phyloP scores from a whole-genome alignment of 1,140 invertebrate species.

The Helicoverpa zea region DNA sequence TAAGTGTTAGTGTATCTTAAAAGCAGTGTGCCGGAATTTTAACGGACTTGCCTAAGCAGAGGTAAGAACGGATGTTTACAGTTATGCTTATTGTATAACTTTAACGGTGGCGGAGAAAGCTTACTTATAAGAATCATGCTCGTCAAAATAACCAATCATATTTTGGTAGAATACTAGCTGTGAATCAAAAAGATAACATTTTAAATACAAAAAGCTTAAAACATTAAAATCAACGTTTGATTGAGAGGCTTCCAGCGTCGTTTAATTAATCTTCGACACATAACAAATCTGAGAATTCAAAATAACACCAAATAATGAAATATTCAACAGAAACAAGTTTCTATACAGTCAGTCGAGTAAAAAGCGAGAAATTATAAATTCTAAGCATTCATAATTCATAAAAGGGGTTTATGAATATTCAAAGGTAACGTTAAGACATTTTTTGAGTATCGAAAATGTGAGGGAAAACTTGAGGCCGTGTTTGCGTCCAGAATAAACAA shows the following conservation, averaged over 20 bases:
- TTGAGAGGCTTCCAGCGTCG: not conserved
- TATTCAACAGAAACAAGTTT: slow-evolving; percentile 55
- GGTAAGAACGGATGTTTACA: slow-evolving; percentile 85
- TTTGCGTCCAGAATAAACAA: slow-evolving; percentile 79
- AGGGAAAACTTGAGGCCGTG: slow-evolving; percentile 72
- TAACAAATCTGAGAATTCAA: slow-evolving; percentile 15
- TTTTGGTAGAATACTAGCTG: not conserved
- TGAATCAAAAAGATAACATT: not conserved
- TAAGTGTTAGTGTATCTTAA: slow-evolving; percentile 82
- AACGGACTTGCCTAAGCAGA: slow-evolving; percentile 83
- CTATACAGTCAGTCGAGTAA: slow-evolving; percentile 47
- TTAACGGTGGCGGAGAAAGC: slow-evolving; percentile 73
- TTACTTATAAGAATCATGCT: slow-evolving; percentile 50
- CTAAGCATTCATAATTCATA: slow-evolving; percentile 64
- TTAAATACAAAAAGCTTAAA: not conserved
- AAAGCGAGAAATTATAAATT: slow-evolving; percentile 44
- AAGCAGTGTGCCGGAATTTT: slow-evolving; percentile 82
- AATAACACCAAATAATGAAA: slow-evolving; percentile 25
- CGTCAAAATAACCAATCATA: slow-evolving; percentile 32
- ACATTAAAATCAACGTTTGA: slow-evolving; percentile 18
- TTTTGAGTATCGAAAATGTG: slow-evolving; percentile 61
- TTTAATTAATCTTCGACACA: not conserved
- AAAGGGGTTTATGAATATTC: slow-evolving; percentile 69
- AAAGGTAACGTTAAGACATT: slow-evolving; percentile 52
- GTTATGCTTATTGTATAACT: slow-evolving; percentile 85